Conservation (phyloP, 2,797 vertebrate species). For the Spinus olivaceus region DNA sequence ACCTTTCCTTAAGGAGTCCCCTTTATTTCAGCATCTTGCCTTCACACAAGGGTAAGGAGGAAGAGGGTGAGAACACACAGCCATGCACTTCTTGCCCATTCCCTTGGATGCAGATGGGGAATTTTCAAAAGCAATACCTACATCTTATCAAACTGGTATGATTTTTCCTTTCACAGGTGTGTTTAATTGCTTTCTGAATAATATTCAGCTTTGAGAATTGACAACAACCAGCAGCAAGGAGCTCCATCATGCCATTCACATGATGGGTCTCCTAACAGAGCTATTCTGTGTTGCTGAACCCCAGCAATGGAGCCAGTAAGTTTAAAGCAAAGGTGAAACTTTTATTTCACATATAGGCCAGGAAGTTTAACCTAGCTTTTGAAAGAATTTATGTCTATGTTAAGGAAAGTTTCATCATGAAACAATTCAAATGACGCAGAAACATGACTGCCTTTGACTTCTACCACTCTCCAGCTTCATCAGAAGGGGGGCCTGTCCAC, state of each 20-base stretch:
- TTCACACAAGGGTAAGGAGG: background rate
- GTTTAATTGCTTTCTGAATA: background rate
- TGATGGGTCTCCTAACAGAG: background rate
- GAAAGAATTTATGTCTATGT: background rate
- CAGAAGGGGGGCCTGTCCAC: background rate
- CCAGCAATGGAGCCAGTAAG: background rate
- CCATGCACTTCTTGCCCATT: background rate
- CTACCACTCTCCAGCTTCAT: background rate
- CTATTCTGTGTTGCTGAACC: background rate
- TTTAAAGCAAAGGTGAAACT: background rate
- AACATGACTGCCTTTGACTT: background rate
- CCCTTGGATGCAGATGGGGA: background rate
- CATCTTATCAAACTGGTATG: background rate
- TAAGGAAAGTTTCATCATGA: background rate
- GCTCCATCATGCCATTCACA: background rate
- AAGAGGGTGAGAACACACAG: background rate
- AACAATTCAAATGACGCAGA: background rate
- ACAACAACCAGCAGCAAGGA: background rate
- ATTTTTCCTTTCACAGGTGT: background rate
- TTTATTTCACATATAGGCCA: background rate
- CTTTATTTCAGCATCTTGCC: background rate
- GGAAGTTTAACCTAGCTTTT: background rate
- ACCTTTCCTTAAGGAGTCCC: background rate
- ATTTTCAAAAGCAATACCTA: background rate
- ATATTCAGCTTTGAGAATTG: background rate